Evolutionary conservation across 2,888 invertebrate species (phyloP), one percentile per base, ranked within the genome.

Genomic region (Limenitis camilla): DNA sequence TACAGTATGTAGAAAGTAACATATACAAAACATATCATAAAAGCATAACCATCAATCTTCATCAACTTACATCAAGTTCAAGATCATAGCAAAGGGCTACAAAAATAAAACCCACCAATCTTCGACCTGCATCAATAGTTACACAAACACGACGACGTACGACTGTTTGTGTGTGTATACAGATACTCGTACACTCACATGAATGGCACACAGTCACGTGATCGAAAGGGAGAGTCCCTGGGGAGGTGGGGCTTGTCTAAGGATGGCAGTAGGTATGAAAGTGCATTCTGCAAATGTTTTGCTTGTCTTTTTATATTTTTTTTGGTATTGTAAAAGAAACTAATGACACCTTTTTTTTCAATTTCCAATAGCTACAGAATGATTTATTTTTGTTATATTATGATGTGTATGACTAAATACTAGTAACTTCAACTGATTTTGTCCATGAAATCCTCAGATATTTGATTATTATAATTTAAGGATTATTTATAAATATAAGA

Each of bases 161-260:
- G 19, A 19, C 19, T 19, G n/a, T n/a, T 19, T 19, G 19, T 19
- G 3, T 19, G 2, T 19, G 19, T 19, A 19, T 19, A 45, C 60
- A 56, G 51, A 59, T 41, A 29, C 36, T 60, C 67, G 63, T 61
- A 66, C 67, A 67, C 73, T 66, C 71, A 73, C 68, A 51, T 51
- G 43, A 8, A 45, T 64, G 33, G 32, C 52, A 67, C 75, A 68
- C 72, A 75, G 68, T 40, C 59, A 67, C 52, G 54, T 61, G 61
- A 61, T 61, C 63, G 81, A 86, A 81, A 86, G 84, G 82, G 87
- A 86, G 81, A 86, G 86, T 88, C 88, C 83, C 87, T 58, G 51
- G 87, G 87, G 85, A 87, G 87, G 86, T 73, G 85, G 88, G 72
- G 87, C 83, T 76, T 82, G 74, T 74, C 83, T 81, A 82, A 81